Evolutionary conservation across 1,140 invertebrate species (phyloP).

Genomic region (Periplaneta americana): DNA sequence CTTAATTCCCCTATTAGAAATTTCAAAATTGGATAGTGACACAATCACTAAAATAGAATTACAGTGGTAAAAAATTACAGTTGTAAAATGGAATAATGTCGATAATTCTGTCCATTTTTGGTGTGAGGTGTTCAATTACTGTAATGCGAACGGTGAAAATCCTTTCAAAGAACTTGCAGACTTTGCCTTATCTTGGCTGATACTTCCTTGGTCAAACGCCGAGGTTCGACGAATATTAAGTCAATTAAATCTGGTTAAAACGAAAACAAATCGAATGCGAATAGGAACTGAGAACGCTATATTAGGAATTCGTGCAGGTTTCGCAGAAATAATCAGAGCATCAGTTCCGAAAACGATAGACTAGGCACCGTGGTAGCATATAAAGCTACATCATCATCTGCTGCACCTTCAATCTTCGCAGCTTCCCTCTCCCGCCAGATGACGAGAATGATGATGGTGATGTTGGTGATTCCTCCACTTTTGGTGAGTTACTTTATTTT

Average conservation of each 20-base stretch:
- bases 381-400: too few relatives aligned
- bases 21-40: too few relatives aligned
- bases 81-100: slow-evolving; percentile 18
- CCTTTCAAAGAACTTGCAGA: slow-evolving; percentile 10
- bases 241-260: slow-evolving; percentile 21
- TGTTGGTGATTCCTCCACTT: too few relatives aligned
- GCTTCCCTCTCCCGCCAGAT: too few relatives aligned
- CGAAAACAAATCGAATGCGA: slow-evolving; percentile 4
- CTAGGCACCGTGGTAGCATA: too few relatives aligned
- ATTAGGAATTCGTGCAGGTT: slow-evolving; percentile 2
- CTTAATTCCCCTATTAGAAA: slow-evolving; percentile 5
- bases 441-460: too few relatives aligned
- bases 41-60: slow-evolving; percentile 21
- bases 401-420: too few relatives aligned
- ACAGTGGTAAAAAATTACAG: slow-evolving; percentile 21
- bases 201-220: slow-evolving; percentile 21
- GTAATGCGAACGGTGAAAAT: slow-evolving; percentile 28
- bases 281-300: background rate
- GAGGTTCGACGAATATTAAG: slow-evolving; percentile 21
- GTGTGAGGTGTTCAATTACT: slow-evolving; percentile 27
- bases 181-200: slow-evolving; percentile 10
- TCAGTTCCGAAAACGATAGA: too few relatives aligned
- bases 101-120: slow-evolving; percentile 27
- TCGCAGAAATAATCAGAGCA: background rate
- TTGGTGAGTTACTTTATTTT: too few relatives aligned